These are phyloP conservation scores for Rhinogobius similis DNA, from an alignment of 2,113 vertebrate genomes.

Conservation along the genomic window DNA sequence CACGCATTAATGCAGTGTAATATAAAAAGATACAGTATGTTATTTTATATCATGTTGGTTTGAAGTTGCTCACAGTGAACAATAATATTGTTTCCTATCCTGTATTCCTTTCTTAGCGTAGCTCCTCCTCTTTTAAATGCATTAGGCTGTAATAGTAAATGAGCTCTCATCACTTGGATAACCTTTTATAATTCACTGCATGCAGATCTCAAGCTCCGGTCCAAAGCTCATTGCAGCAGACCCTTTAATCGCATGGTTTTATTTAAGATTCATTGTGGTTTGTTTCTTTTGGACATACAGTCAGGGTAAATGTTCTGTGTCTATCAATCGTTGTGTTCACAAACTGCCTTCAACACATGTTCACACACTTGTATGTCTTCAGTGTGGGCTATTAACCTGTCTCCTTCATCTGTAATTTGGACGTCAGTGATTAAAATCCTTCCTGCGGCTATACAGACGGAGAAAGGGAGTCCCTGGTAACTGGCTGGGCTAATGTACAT, in stretches of 20 bases:
- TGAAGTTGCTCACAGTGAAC: too few species aligned
- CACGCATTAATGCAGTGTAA: too few species aligned
- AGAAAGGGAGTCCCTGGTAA: constrained; percentile 43
- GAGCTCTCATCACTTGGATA: constrained; percentile 34
- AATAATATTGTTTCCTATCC: too few species aligned
- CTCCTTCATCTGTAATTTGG: constrained; percentile 72
- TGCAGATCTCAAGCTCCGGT: background rate
- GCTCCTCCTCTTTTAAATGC: constrained; percentile 27
- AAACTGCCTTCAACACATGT: constrained; percentile 25
- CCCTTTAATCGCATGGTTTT: background rate
- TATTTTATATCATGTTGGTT: too few species aligned
- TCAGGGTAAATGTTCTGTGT: background rate
- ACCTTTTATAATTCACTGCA: constrained; percentile 47
- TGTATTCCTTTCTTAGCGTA: too few species aligned
- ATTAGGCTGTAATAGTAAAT: constrained; percentile 34
- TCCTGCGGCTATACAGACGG: constrained; percentile 37
- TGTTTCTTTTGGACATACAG: constrained; percentile 1
- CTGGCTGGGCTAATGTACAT: constrained; percentile 31
- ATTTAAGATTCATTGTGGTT: background rate
- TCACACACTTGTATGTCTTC: constrained; percentile 40
- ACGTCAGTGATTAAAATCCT: constrained; percentile 69
- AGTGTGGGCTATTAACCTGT: constrained; percentile 72
- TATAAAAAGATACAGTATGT: too few species aligned
- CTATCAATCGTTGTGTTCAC: constrained; percentile 21
- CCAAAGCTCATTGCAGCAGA: constrained; percentile 4